These are phyloP conservation scores for Meleagris gallopavo DNA, from an alignment of 2,113 vertebrate genomes.

Conservation along the genomic window DNA sequence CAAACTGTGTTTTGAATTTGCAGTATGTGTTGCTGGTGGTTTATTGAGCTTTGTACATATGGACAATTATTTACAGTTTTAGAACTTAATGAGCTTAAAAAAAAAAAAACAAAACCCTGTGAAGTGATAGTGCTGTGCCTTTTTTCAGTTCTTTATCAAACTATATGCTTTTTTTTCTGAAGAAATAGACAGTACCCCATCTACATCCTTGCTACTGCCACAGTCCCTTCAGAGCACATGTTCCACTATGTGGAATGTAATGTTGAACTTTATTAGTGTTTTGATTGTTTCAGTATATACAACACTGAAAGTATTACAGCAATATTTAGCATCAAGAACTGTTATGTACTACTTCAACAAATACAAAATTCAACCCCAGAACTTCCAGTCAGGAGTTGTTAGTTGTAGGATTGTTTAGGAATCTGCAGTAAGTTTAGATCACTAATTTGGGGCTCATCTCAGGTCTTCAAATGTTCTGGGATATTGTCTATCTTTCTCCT, in stretches of 20 bases:
- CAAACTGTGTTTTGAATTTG: slow-evolving; percentile 73
- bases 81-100: slow-evolving; percentile 78
- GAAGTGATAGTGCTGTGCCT: slow-evolving; percentile 92
- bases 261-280: slow-evolving; percentile 63
- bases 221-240: slow-evolving; percentile 91
- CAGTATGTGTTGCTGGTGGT: slow-evolving; percentile 75
- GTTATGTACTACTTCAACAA: slow-evolving; percentile 55
- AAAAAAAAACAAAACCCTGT: slow-evolving; percentile 77
- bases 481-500: not conserved
- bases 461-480: not conserved
- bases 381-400: not conserved
- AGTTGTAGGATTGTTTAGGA: not conserved
- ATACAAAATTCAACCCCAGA: slow-evolving; percentile 10
- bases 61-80: slow-evolving; percentile 81
- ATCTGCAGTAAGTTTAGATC: not conserved
- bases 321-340: slow-evolving; percentile 85
- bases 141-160: slow-evolving; percentile 79
- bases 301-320: slow-evolving; percentile 92
- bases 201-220: slow-evolving; percentile 90
- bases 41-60: slow-evolving; percentile 85
- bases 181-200: slow-evolving; percentile 81
- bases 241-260: slow-evolving; percentile 89
- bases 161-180: slow-evolving; percentile 76
- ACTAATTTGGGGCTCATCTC: not conserved
- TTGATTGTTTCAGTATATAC: slow-evolving; percentile 46